Percentiles rank a stretch among this genome's conserved stretches.
Conservation (phyloP, 2,113 vertebrate species). For the Pyxicephalus adspersus region DNA sequence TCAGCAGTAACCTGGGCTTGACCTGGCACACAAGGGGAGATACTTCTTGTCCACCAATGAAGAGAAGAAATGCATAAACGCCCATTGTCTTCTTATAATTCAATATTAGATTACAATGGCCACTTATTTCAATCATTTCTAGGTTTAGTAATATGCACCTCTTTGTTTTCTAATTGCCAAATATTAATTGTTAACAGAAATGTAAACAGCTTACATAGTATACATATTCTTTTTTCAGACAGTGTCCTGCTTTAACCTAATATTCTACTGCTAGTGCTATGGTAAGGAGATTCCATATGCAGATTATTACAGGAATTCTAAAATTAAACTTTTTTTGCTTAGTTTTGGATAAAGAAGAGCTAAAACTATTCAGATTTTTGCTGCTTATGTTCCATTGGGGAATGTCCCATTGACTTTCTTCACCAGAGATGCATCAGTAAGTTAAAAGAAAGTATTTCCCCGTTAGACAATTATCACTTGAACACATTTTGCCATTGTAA, state of each 20-base stretch:
- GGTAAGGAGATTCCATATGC: too few species aligned
- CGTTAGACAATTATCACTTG: too few species aligned
- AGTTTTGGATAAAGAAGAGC: too few species aligned
- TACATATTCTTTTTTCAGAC: neutral
- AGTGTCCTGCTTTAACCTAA: neutral
- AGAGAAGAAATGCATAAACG: neutral
- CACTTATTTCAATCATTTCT: neutral
- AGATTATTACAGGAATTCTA: too few species aligned
- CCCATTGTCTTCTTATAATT: neutral
- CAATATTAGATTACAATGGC: neutral
- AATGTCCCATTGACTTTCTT: too few species aligned
- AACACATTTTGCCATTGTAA: too few species aligned
- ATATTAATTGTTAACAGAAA: neutral
- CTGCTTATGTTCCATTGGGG: too few species aligned
- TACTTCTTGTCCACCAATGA: slow-evolving; percentile 11
- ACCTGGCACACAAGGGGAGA: neutral
- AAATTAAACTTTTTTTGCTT: too few species aligned
- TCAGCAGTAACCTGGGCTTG: neutral
- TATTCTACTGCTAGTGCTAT: too few species aligned
- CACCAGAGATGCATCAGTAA: too few species aligned
- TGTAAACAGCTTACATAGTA: neutral
- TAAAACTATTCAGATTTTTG: too few species aligned
- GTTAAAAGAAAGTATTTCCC: too few species aligned
- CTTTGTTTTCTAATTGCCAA: neutral
- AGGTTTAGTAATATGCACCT: neutral